Evolutionary conservation across 2,797 vertebrate species (phyloP).

Genomic region (Parambassis ranga): DNA sequence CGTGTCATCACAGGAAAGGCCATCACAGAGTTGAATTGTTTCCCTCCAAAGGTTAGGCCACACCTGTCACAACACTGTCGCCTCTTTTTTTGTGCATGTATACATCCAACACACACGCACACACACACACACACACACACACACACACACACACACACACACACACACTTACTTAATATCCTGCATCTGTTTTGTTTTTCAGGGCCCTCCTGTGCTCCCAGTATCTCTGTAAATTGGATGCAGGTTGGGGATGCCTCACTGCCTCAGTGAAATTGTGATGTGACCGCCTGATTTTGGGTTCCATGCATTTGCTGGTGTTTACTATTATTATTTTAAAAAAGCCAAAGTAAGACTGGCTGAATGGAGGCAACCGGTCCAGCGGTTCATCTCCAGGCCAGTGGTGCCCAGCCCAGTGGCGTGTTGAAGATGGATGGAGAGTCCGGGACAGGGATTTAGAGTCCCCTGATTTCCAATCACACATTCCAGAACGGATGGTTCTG

Average conservation of each 20-base stretch:
- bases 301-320: constrained; percentile 73
- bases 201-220: constrained; percentile 37
- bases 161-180: constrained; percentile 33
- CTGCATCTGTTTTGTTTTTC: constrained; percentile 72
- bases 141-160: constrained; percentile 9
- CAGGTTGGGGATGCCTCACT: constrained; percentile 76
- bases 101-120: constrained; percentile 35
- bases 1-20: constrained; percentile 80
- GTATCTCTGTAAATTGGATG: constrained; percentile 74
- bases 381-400: constrained; percentile 67
- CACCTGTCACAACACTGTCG: constrained; percentile 61
- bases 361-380: constrained; percentile 62
- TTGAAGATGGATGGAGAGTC: constrained; percentile 78
- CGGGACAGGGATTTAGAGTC: constrained; percentile 65
- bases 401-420: constrained; percentile 72
- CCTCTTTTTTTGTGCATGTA: constrained; percentile 40
- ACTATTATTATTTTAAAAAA: constrained; percentile 76
- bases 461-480: constrained; percentile 77
- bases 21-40: constrained; percentile 76
- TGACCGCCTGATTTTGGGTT: constrained; percentile 69
- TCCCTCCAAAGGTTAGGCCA: constrained; percentile 78
- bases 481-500: constrained; percentile 79
- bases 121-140: constrained; percentile 19
- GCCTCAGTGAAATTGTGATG: constrained; percentile 75
- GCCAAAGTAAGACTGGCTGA: constrained; percentile 52